Evolutionary conservation across 2,888 invertebrate genomes (phyloP).

Genomic region (Amphipoea lucens): DNA sequence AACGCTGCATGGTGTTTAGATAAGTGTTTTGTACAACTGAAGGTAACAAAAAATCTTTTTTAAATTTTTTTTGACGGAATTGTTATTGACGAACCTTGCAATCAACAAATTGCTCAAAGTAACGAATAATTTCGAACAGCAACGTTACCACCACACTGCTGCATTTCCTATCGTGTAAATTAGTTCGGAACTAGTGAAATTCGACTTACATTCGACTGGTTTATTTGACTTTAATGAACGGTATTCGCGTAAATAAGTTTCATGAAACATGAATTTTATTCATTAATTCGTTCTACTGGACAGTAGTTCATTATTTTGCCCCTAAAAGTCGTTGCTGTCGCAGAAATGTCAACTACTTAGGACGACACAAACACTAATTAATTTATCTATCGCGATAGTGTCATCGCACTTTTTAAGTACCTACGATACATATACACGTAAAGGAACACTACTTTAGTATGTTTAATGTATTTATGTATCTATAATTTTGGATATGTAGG

Average conservation of each 20-base stretch:
- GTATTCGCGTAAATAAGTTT: conserved; percentile 25
- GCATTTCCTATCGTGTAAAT: conserved; percentile 25
- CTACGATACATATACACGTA: neutral
- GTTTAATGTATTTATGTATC: too few species aligned
- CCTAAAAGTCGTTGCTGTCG: conserved; percentile 33
- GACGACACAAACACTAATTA: conserved; percentile 26
- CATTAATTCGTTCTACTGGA: conserved; percentile 16
- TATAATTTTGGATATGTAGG: too few species aligned
- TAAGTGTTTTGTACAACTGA: too few species aligned
- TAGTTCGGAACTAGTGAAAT: conserved; percentile 40
- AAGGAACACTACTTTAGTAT: too few species aligned
- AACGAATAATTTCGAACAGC: conserved; percentile 5
- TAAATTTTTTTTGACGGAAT: neutral
- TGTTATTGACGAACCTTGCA: neutral
- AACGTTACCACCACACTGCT: neutral
- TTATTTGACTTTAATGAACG: conserved; percentile 20
- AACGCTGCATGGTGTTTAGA: too few species aligned
- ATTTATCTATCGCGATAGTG: conserved; percentile 18
- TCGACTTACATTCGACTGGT: conserved; percentile 20
- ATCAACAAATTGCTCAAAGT: conserved; percentile 25
- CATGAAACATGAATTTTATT: conserved; percentile 36
- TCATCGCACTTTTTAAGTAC: neutral
- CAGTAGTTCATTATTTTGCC: conserved; percentile 36
- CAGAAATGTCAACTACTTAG: conserved; percentile 41
- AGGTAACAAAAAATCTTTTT: too few species aligned